Evolutionary conservation across 2,888 invertebrate species (phyloP), one percentile per base, ranked within the genome.

Genomic region (Pantelozetes paolii): DNA sequence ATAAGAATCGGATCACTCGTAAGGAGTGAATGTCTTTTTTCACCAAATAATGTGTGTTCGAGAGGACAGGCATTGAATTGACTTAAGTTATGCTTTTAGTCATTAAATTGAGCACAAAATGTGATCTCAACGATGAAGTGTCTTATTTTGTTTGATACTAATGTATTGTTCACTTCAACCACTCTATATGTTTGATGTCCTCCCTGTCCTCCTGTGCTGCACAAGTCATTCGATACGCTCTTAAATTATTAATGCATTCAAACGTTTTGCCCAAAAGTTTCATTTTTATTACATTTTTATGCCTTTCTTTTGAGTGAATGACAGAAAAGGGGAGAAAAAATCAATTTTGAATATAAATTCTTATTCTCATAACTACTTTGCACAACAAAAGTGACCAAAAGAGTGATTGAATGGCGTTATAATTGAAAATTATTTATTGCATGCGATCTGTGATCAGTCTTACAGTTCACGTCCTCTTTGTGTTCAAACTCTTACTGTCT

Each of bases 101-200:
- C 36, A 67, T 20, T 67, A 40, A 67, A 67, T 67, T 67, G 36
- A n/a, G 42, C 36, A n/a, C 67, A 67, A 67, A 67, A 62, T 62
- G 62, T 18, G 32, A 62, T 62, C 28, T 32, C 62, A 59, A 18
- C 50, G 5, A 50, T 50, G 50, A 59, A 59, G 59, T 59, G 59
- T 59, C 59, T 59, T 59, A 62, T 62, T 62, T 32, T 32, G 36
- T 62, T 15, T 62, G 32, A 6, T 62, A 32, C 36, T 62, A 62
- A 62, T 62, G 62, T 32, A 62, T 32, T 59, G 59, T 59, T 32
- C 59, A 59, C 59, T 59, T 59, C 30, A 32, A 59, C 59, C 30
- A 59, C 30, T 28, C 26, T 59, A 28, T 59, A 13, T 18, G n/a
- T 59, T 23, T 20, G 54, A 20, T 6, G 9, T 26, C 30, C 13